Evolutionary conservation across 37 sponge, comb jelly and placozoan genomes (phyloP), one percentile per base, ranked within the genome.

Genomic region (Cliona cf. orientalis): DNA sequence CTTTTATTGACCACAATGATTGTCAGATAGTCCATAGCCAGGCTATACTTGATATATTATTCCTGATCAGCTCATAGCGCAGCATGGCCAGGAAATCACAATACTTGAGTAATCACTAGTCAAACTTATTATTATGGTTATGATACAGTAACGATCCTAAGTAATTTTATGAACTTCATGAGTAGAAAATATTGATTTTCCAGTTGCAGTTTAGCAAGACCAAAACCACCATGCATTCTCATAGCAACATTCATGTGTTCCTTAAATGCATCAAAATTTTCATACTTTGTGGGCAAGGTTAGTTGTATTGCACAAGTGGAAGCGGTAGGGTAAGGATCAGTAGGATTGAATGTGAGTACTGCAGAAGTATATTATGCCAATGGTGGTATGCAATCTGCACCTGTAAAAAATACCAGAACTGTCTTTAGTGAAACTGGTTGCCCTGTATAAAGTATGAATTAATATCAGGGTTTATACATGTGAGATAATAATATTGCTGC

Each of bases 201-300:
- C n/a, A n/a, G n/a, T n/a, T n/a, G n/a, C n/a, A n/a, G n/a, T n/a
- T n/a, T n/a, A n/a, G n/a, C n/a, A n/a, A 74, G 75, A n/a, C 75
- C 75, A 26, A 74, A 74, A 7, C 75, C 75, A 25, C 80, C 80
- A 66, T 80, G 70, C 29, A 26, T 67, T 5, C 4, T 46, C 29
- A 81, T 57, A 25, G 42, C 82, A 55, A 11, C 0, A 32, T 53
- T 42, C 62, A 81, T 9, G 9, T 34, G 2, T 21, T 46, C 6
- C 37, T 81, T 81, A 55, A 81, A 81, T 22, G 1, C 3, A 14
- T 43, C 39, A 55, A 58, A 70, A 25, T 81, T 72, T 3, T 5
- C 4, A 81, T 70, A 81, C 82, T 46, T 69, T 14, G 82, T 81
- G 1, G 82, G 82, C 6, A 81, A 42, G 29, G 71, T 81, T 14